Conservation (phyloP, 1,140 invertebrate species). For the Halesus radiatus region DNA sequence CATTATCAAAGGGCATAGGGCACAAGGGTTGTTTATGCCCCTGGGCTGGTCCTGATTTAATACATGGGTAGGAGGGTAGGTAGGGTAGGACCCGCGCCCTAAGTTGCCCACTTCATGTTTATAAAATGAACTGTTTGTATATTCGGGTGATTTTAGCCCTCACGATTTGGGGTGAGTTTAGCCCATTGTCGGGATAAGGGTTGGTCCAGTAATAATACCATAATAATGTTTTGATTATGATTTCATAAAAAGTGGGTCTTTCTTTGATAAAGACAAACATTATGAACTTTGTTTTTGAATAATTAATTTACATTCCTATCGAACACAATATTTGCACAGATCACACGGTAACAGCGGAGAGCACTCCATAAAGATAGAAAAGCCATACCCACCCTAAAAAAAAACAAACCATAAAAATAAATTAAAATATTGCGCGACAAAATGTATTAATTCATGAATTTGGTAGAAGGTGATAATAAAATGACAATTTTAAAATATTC, state of each 20-base stretch:
- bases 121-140: conserved; percentile 45
- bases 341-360: no score
- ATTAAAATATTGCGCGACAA: no score
- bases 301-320: no score
- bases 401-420: no score
- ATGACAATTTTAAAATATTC: no score
- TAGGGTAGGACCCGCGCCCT: background rate
- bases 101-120: conserved; percentile 46
- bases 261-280: no score
- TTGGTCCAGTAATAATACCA: background rate
- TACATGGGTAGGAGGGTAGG: background rate
- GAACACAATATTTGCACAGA: no score
- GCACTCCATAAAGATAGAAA: no score
- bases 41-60: conserved; percentile 11
- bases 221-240: background rate
- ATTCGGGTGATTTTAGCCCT: conserved; percentile 9
- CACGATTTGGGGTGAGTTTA: conserved; percentile 5
- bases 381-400: no score
- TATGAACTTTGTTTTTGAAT: no score
- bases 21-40: background rate
- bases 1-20: background rate
- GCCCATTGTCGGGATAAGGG: background rate
- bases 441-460: no score
- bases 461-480: no score
- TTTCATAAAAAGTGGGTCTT: background rate